Base-by-base conservation (phyloP, 2,888 invertebrate species). In the Macrophya annulata region DNA sequence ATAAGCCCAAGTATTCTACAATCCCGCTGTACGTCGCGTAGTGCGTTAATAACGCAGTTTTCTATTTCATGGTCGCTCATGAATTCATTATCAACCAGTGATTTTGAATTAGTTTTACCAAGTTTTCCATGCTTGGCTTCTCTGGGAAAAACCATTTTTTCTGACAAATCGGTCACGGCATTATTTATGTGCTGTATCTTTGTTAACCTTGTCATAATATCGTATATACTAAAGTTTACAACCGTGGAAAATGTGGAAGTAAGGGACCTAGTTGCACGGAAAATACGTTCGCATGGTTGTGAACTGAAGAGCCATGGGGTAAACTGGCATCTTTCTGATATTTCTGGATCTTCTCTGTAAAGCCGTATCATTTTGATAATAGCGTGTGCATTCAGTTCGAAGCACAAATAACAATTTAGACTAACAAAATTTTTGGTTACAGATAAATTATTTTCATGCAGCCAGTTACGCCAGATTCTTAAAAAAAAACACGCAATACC, bases 381-480 rank as follows among this genome's bases (percentile, higher is more conserved):
- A 4, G 84, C 62, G 74, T 84, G 85, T 25, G 74, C 85, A 51
- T 85, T 86, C 21, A 86, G 31, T 72, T 86, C 85, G 25, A 86
- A 85, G 31, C 86, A 84, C 6, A 85, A 40, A 59, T 86, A 85
- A 72, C 59, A 48, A 65, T 86, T 85, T 12, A 84, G 55, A n/a
- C 85, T 81, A 9, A 86, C 51, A 45, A 85, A 86, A 74, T 85
- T 84, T 31, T 74, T 85, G 10, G 72, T 59, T 37, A 65, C 65
- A 21, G 85, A 79, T 0, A 59, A 77, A 17, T 81, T 51, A 72
- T 17, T 79, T 48, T 45, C 12, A n/a, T 79, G 31, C 45, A 85
- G 48, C 86, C 86, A 86, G 31, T 85, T 40, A 1, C 85, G 62
- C 84, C 86, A 86, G 12, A 86, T 68, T 72, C 86, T 84, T 21